Base-by-base conservation (phyloP, 2,113 vertebrate genomes). In the Cichladusa arquata region DNA sequence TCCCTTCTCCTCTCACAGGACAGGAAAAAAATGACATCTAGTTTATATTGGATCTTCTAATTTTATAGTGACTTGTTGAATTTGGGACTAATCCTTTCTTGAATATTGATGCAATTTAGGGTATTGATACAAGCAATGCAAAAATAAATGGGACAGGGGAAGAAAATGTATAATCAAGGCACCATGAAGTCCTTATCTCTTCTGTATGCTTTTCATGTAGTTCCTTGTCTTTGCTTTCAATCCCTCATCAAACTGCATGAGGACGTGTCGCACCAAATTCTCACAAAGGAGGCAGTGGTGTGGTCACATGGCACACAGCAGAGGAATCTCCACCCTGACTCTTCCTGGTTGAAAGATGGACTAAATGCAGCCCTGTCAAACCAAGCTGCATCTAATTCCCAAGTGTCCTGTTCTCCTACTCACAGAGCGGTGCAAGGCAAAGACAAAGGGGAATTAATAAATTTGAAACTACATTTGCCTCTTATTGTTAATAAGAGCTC, bases 281-380 rank as follows among this genome's bases (percentile, higher is more conserved):
- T 79, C 33, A 36, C 25, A 51, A 15, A 71, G 44, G 54, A 48
- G 29, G 14, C 29, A 56, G 31, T 14, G 22, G n/a, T 60, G n/a
- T 3, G 0, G 40, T 8, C n/a, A 19, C 14, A 2, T 4, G 28
- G 53, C 16, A 66, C 33, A 2, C 0, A 26, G 51, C 36, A 86
- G 33, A 71, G 33, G 29, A 83, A 50, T 13, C 19, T 19, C 11
- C 36, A 44, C 6, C 3, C 38, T 56, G 34, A 7, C 23, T 64
- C 36, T 42, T 57, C 25, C 38, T 14, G 6, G 9, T 31, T 54
- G 28, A 40, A 65, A 94, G 36, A 26, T 11, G 34, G 22, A 47
- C 29, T n/a, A 58, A 88, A 62, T 0, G 2, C 51, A 81, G 29
- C 26, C 19, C 50, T 28, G 34, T 29, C 61, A 69, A 45, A 38